These are phyloP conservation scores for Tympanoctomys barrerae DNA, from an alignment of 2,797 vertebrate species.

Conservation along the genomic window DNA sequence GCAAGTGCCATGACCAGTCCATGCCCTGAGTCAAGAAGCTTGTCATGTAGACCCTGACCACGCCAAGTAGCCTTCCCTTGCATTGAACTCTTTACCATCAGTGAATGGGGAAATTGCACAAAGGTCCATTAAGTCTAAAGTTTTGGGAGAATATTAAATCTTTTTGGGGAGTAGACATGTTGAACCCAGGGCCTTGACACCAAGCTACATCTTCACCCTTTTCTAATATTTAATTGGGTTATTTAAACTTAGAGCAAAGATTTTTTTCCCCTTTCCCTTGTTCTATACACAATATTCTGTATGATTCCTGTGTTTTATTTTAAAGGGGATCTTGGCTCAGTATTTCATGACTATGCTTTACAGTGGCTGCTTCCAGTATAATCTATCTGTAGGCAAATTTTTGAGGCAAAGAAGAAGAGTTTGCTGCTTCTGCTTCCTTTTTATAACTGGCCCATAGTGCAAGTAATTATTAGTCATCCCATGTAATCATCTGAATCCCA, in stretches of 20 bases:
- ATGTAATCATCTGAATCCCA: not conserved
- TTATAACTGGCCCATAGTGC: not conserved
- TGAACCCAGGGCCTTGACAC: not conserved
- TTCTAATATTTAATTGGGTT: not conserved
- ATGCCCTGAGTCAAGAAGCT: not conserved
- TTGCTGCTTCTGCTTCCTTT: not conserved
- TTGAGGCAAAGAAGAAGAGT: not conserved
- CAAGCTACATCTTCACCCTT: not conserved
- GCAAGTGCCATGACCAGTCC: not conserved
- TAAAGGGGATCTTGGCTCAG: not conserved
- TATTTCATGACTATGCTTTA: not conserved
- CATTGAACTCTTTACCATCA: not conserved
- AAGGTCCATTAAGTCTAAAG: not conserved
- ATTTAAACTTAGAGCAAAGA: not conserved
- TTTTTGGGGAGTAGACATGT: not conserved
- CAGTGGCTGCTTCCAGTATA: not conserved
- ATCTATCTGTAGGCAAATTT: not conserved
- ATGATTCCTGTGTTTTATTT: slow-evolving; percentile 36
- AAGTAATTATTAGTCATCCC: slow-evolving; percentile 11
- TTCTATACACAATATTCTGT: not conserved
- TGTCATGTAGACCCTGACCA: not conserved
- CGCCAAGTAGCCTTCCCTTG: not conserved
- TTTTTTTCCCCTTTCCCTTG: slow-evolving; percentile 8
- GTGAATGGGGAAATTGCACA: not conserved
- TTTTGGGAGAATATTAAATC: not conserved